phyloP scores from a whole-genome alignment of 2,113 vertebrate species.

The Indri indri region DNA sequence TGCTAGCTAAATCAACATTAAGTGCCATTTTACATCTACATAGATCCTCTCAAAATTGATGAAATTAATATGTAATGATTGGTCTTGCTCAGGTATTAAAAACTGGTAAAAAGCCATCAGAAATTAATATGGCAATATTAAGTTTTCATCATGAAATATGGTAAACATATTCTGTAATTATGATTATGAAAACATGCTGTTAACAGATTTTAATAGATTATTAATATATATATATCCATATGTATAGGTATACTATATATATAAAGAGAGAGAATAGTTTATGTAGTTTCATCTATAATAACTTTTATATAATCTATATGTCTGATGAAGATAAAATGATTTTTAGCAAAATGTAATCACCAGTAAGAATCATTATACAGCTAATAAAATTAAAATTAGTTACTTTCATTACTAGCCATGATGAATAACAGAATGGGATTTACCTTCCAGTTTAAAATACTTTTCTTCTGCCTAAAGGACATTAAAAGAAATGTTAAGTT shows the following conservation, averaged over 20 bases:
- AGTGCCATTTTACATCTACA: too few relatives aligned
- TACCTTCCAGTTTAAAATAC: background rate
- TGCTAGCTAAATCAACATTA: too few relatives aligned
- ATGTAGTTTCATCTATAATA: background rate
- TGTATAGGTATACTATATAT: background rate
- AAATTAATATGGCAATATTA: background rate
- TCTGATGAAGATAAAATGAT: background rate
- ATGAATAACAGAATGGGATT: background rate
- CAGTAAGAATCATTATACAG: background rate
- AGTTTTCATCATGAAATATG: background rate
- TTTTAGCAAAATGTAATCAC: background rate
- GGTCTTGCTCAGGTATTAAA: background rate
- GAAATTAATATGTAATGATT: too few relatives aligned
- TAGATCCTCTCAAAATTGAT: too few relatives aligned
- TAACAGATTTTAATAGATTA: background rate
- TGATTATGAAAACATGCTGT: background rate
- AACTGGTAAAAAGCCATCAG: background rate
- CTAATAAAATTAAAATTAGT: background rate
- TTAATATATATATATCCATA: background rate
- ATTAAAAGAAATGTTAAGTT: background rate
- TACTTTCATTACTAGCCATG: background rate
- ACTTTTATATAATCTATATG: background rate
- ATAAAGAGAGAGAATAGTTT: background rate
- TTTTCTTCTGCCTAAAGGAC: background rate
- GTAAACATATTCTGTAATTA: background rate